Conservation (phyloP, 1,140 invertebrate species). For the Drosophila lini region DNA sequence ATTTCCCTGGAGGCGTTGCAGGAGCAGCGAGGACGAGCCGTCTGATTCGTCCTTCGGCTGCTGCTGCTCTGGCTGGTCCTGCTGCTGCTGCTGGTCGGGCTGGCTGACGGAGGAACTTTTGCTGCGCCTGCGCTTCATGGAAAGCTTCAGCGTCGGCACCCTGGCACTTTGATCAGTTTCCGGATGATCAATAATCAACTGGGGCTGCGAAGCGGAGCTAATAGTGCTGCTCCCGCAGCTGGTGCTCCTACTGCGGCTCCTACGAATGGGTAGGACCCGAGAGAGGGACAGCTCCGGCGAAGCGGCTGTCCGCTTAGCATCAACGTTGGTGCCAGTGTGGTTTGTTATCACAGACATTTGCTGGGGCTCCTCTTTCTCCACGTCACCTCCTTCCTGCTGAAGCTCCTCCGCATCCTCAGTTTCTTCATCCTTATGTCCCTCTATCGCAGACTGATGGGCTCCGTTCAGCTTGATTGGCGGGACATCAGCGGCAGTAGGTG, state of each 20-base stretch:
- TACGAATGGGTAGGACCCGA: constrained; percentile 28
- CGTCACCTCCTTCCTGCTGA: background rate
- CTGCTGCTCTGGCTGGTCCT: background rate
- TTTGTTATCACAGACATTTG: constrained; percentile 70
- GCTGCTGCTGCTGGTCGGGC: constrained; percentile 3
- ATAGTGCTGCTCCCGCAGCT: constrained; percentile 55
- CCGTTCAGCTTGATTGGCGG: constrained; percentile 54
- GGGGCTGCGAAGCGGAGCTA: constrained; percentile 67
- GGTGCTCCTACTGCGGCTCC: constrained; percentile 18
- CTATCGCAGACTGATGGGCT: constrained; percentile 30
- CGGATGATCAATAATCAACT: constrained; percentile 72
- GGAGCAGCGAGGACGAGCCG: constrained; percentile 46
- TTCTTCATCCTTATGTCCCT: background rate
- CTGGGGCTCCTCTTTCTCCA: constrained; percentile 13
- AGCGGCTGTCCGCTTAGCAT: constrained; percentile 6
- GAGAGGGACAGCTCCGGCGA: background rate
- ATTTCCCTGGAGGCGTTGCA: constrained; percentile 69
- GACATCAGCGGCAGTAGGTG: background rate
- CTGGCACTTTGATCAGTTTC: constrained; percentile 59
- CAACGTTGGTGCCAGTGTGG: constrained; percentile 23
- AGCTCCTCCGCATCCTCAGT: constrained; percentile 4
- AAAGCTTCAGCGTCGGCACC: constrained; percentile 21
- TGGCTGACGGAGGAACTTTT: constrained; percentile 42
- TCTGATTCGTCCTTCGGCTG: constrained; percentile 1
- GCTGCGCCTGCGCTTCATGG: constrained; percentile 37